A percentile compares a stretch with the other conserved stretches of the same genome.
phyloP scores from a whole-genome alignment of 2,113 vertebrate species.

The Melanostigma gelatinosum region DNA sequence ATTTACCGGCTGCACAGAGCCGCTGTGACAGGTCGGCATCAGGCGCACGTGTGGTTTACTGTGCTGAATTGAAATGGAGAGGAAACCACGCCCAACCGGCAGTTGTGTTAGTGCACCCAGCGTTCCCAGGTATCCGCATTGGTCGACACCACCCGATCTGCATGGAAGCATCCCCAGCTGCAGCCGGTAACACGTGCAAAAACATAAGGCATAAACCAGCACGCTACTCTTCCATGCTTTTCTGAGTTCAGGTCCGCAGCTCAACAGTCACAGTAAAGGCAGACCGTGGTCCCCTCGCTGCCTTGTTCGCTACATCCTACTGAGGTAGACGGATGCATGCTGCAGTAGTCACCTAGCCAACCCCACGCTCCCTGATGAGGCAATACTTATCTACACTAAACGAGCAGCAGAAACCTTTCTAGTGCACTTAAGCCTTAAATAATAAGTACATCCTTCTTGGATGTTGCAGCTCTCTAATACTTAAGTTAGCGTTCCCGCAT shows the following conservation, averaged over 20 bases:
- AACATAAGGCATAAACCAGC: conserved; percentile 35
- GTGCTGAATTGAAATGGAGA: neutral
- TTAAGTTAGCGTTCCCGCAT: conserved; percentile 17
- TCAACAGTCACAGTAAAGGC: conserved; percentile 72
- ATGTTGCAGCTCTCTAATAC: conserved; percentile 31
- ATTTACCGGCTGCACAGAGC: neutral
- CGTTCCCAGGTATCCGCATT: neutral
- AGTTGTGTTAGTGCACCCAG: rapidly evolving
- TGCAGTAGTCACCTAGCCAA: conserved; percentile 55
- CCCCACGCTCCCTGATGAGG: conserved; percentile 74
- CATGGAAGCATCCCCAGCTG: conserved; percentile 48
- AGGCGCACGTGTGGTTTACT: neutral
- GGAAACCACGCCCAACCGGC: neutral
- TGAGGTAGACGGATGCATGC: conserved; percentile 74
- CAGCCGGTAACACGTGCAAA: conserved; percentile 43
- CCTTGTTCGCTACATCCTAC: conserved; percentile 64
- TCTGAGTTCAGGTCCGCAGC: conserved; percentile 39
- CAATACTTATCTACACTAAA: conserved; percentile 50
- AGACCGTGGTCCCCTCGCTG: conserved; percentile 55
- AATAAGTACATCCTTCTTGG: conserved; percentile 37
- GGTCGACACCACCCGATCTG: neutral
- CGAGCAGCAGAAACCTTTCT: conserved; percentile 60
- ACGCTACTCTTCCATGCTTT: neutral
- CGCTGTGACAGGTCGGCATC: rapidly evolving
- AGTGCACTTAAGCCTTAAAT: conserved; percentile 62